These are phyloP conservation scores for Crotalus horridus DNA, from an alignment of 2,113 vertebrate species.

Conservation along the genomic window DNA sequence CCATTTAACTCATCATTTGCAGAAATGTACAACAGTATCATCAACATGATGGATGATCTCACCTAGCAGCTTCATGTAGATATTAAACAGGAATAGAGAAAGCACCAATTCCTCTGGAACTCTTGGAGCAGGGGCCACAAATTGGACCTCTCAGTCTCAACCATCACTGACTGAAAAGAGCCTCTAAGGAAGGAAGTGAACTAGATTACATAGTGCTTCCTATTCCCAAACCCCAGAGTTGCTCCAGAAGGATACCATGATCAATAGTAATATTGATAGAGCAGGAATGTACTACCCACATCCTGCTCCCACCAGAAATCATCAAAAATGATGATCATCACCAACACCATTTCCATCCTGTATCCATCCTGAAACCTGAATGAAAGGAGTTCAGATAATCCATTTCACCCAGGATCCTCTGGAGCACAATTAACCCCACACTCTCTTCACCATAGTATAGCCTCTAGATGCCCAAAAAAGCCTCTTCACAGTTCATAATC, in stretches of 20 bases:
- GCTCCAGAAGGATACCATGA: not conserved
- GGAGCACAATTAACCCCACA: too few relatives aligned
- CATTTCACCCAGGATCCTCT: too few relatives aligned
- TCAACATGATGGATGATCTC: not conserved
- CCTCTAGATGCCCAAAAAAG: too few relatives aligned
- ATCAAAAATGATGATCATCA: not conserved
- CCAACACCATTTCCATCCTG: too few relatives aligned
- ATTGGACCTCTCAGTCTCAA: not conserved
- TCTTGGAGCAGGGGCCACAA: not conserved
- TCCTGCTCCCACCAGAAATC: not conserved
- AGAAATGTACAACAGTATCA: not conserved
- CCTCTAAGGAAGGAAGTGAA: not conserved
- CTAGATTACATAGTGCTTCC: not conserved
- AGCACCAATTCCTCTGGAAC: not conserved
- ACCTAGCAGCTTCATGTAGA: not conserved
- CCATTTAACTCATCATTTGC: not conserved
- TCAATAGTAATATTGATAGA: not conserved
- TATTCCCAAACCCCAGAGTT: not conserved
- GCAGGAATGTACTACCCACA: not conserved
- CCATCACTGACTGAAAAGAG: not conserved
- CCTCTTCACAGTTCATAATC: too few relatives aligned
- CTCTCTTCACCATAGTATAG: too few relatives aligned
- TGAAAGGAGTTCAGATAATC: too few relatives aligned
- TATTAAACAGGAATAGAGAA: not conserved
- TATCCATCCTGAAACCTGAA: too few relatives aligned